Percentiles rank a stretch among this genome's conserved stretches.
Evolutionary conservation across 2,888 invertebrate genomes (phyloP).

Genomic region (Sminthurides aquaticus): DNA sequence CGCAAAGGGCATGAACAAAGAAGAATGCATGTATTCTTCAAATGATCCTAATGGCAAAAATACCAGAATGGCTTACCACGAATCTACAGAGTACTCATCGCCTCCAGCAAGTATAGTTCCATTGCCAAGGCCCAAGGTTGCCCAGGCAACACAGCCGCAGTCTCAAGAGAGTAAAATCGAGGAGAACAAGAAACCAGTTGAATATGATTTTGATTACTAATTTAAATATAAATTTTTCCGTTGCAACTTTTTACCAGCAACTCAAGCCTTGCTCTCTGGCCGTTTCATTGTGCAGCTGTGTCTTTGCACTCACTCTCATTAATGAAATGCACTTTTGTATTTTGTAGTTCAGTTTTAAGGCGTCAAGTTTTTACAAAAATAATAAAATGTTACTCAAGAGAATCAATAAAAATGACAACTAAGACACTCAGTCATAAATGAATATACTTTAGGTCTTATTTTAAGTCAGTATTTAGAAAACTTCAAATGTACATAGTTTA

Average conservation of each 20-base stretch:
- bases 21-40: conserved; percentile 70
- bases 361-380: no score
- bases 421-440: no score
- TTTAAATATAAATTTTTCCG: no score
- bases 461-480: no score
- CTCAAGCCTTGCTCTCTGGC: no score
- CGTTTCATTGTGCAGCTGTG: no score
- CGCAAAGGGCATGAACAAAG: conserved; percentile 61
- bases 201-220: conserved; percentile 30
- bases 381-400: no score
- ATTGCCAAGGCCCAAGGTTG: conserved; percentile 15
- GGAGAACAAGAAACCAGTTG: conserved; percentile 16
- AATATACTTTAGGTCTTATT: no score
- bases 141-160: background rate
- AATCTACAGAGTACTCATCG: conserved; percentile 54
- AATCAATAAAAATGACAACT: no score
- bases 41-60: conserved; percentile 61
- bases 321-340: background rate
- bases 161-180: conserved; percentile 1
- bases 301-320: background rate
- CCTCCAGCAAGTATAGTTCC: conserved; percentile 35
- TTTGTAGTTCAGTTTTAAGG: no score
- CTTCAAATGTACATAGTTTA: no score
- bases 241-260: no score
- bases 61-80: conserved; percentile 60